Evolutionary conservation across 2,113 vertebrate species (phyloP), one percentile per base, ranked within the genome.

Genomic region (Petrocephalus zakoni): DNA sequence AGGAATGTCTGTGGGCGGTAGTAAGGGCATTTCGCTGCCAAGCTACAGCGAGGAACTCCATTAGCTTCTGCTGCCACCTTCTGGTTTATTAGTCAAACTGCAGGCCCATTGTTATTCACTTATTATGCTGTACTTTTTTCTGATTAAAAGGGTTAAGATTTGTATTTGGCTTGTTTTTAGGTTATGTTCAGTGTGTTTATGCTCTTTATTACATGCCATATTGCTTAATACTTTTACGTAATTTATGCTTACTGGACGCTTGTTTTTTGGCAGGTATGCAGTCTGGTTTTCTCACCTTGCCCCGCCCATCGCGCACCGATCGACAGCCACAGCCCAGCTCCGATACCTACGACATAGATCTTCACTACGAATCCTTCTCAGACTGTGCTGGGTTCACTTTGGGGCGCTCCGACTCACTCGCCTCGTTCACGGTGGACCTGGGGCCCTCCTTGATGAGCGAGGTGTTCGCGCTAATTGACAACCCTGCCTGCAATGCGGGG

Each of bases 361-460:
- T 93, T 89, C 94, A 94, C 85, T 91, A 93, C 2, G 93, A 93
- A 89, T 95, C 94, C 0, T 91, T 95, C 68, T 94, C 92, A 4
- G 93, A 95, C 90, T 90, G 91, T 5, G 91, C 92, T 5, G 89
- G 92, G 89, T 87, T 92, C 89, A 94, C 94, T 8, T 94, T 98
- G 4, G 93, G 92, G 4, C 96, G 96, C 84, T 97, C 97, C 0
- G 95, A 97, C 92, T 99, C 98, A 64, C 94, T 99, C 89, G 93
- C 96, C 89, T 97, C 97, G 89, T 98, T 99, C 93, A 97, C 95
- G 89, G 95, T 99, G 4, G 98, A 99, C 92, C 96, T 99, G 0
- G 98, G 98, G 9, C 98, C 98, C 22, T 99, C 98, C 10, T 96
- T 99, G 81, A 97, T 99, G 97, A 98, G 96, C 0, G 98, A 99